Evolutionary conservation across 2,113 vertebrate genomes (phyloP).

Genomic region (Apus apus): DNA sequence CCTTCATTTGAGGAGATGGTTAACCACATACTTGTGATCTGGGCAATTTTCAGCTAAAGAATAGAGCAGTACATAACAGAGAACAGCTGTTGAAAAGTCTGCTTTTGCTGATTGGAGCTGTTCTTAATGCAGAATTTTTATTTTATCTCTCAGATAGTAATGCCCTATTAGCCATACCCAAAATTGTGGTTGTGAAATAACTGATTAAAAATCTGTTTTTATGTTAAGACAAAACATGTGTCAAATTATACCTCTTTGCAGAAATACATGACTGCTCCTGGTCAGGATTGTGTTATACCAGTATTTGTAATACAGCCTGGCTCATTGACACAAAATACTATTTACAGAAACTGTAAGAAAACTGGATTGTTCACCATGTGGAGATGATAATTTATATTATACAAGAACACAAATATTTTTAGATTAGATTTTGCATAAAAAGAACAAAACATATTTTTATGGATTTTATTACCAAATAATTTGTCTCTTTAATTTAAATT

Average conservation of each 20-base stretch:
- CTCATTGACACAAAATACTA: not conserved
- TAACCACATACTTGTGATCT: conserved; percentile 42
- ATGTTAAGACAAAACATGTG: conserved; percentile 12
- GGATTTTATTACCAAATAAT: not conserved
- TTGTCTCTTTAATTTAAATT: not conserved
- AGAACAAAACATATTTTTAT: not conserved
- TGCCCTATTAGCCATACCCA: not conserved
- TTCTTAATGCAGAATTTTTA: conserved; percentile 44
- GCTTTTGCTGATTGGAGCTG: not conserved
- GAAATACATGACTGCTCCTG: not conserved
- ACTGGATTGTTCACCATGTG: not conserved
- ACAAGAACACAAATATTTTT: not conserved
- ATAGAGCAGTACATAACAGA: conserved; percentile 28
- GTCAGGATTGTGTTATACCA: not conserved
- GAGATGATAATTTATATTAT: not conserved
- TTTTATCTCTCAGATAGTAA: conserved; percentile 44
- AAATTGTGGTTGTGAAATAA: conserved; percentile 44
- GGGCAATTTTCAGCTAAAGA: conserved; percentile 53
- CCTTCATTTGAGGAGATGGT: conserved; percentile 12
- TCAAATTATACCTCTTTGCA: not conserved
- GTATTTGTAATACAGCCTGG: not conserved
- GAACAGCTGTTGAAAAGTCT: conserved; percentile 31
- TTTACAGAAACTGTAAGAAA: not conserved
- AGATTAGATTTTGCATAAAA: not conserved
- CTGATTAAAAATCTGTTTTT: conserved; percentile 23